phyloP scores from a whole-genome alignment of 2,888 invertebrate genomes.

The Sphaeridia pumilis region DNA sequence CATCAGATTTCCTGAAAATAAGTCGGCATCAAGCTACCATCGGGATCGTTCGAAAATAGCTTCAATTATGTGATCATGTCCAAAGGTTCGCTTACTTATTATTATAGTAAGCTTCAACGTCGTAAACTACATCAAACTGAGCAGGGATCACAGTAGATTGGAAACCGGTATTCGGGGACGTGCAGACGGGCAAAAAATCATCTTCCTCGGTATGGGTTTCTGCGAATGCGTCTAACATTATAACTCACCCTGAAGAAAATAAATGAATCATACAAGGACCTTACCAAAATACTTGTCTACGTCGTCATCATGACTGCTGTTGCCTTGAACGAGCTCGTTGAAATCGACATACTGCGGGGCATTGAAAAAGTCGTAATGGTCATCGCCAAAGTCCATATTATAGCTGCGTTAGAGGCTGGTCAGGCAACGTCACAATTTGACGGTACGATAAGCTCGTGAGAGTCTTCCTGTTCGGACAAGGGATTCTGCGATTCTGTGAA shows the following conservation, averaged over 20 bases:
- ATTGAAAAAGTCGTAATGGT: slow-evolving; percentile 19
- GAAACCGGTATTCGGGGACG: not conserved
- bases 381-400: slow-evolving; percentile 13
- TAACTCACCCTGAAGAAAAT: not conserved
- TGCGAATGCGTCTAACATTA: too few species aligned
- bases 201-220: slow-evolving; percentile 29
- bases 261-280: not conserved
- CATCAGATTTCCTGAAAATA: too few species aligned
- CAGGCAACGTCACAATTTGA: too few species aligned
- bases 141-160: not conserved
- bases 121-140: not conserved
- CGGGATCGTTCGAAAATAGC: too few species aligned
- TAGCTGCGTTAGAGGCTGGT: too few species aligned
- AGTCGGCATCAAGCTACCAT: too few species aligned
- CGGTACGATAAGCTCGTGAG: too few species aligned
- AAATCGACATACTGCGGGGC: slow-evolving; percentile 33
- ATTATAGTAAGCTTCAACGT: not conserved
- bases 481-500: too few species aligned
- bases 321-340: slow-evolving; percentile 17
- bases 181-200: slow-evolving; percentile 18
- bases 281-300: slow-evolving; percentile 31
- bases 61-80: too few species aligned
- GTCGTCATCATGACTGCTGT: slow-evolving; percentile 19
- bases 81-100: too few species aligned
- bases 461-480: too few species aligned